Evolutionary conservation across 1,140 invertebrate genomes (phyloP).

Genomic region (Drosophila sechellia): DNA sequence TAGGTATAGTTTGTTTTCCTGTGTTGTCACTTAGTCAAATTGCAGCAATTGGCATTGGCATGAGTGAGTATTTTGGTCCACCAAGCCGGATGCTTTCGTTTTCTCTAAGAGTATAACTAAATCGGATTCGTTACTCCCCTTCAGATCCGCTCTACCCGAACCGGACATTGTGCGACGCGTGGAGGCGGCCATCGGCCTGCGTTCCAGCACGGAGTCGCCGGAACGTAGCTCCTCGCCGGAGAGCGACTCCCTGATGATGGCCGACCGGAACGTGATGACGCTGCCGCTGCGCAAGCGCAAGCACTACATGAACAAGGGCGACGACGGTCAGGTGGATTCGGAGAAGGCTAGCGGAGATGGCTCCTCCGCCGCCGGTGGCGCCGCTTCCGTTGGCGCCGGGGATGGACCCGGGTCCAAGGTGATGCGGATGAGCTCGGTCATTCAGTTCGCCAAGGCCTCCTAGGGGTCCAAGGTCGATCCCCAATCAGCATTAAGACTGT

Average conservation of each 20-base stretch:
- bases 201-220: constrained; percentile 86
- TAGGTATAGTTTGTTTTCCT: constrained; percentile 16
- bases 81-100: neutral
- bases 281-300: constrained; percentile 92
- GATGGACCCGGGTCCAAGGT: constrained; percentile 61
- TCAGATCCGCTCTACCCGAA: constrained; percentile 86
- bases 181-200: constrained; percentile 89
- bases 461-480: constrained; percentile 72
- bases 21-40: constrained; percentile 53
- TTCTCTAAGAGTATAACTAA: no score
- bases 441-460: constrained; percentile 91
- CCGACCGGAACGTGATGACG: constrained; percentile 87
- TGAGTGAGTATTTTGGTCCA: constrained; percentile 62
- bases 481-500: constrained; percentile 75
- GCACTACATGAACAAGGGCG: constrained; percentile 90
- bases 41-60: constrained; percentile 60
- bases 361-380: constrained; percentile 19
- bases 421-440: constrained; percentile 90
- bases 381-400: constrained; percentile 10
- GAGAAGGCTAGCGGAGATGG: constrained; percentile 11
- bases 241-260: constrained; percentile 86
- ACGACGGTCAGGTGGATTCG: constrained; percentile 63
- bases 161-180: constrained; percentile 89
- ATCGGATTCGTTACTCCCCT: neutral
- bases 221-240: constrained; percentile 87